Percentiles rank a stretch among this genome's conserved stretches.
These are phyloP conservation scores for Tetranychus truncatus DNA, from an alignment of 2,888 invertebrate species.

Conservation along the genomic window DNA sequence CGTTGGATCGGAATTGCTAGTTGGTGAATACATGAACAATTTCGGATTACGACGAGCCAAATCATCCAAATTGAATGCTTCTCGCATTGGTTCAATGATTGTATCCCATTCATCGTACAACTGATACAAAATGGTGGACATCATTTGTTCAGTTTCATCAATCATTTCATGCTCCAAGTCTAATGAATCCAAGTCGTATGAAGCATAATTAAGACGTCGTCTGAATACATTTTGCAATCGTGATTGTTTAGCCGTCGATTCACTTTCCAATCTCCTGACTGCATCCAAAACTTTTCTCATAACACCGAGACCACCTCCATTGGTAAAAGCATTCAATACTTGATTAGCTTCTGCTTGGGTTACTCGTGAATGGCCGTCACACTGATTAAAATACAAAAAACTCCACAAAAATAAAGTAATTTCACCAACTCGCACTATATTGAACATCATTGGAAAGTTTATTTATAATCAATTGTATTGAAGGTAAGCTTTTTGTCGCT, in stretches of 20 bases:
- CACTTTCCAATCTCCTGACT: neutral
- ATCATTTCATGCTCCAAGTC: neutral
- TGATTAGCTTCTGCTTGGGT: neutral
- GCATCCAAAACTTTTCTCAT: neutral
- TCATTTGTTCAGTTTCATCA: neutral
- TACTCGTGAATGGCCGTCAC: neutral
- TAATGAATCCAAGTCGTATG: neutral
- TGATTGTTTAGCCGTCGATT: neutral
- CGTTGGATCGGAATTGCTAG: neutral
- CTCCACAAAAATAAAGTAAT: neutral
- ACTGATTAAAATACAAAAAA: neutral
- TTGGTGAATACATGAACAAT: neutral
- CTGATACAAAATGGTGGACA: neutral
- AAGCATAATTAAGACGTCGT: neutral
- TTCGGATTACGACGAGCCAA: neutral
- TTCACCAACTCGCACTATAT: no score
- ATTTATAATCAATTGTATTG: no score
- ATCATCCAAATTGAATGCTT: neutral
- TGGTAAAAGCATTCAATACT: neutral
- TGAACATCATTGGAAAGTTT: no score
- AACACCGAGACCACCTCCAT: neutral
- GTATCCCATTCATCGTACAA: neutral
- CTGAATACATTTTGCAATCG: neutral
- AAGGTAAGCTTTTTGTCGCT: no score
- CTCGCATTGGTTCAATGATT: neutral